Conservation (phyloP, 1,140 invertebrate species). For the Pissodes strobi region DNA sequence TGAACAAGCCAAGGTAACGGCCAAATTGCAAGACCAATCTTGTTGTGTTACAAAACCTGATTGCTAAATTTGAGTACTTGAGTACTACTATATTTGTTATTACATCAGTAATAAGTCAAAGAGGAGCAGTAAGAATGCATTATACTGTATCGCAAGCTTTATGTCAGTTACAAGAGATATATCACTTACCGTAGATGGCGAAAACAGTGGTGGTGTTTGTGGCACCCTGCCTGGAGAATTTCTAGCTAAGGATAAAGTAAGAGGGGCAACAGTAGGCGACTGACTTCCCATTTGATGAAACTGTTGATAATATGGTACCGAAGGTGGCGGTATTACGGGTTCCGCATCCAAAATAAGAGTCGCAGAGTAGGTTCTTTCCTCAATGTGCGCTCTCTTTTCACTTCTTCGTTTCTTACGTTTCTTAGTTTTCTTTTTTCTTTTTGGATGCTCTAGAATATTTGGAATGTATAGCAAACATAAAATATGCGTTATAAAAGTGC, state of each 20-base stretch:
- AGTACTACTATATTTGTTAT: too few species aligned
- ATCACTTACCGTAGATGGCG: not conserved
- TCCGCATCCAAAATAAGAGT: conserved; percentile 10
- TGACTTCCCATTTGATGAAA: conserved; percentile 31
- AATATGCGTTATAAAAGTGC: too few species aligned
- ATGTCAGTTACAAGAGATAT: too few species aligned
- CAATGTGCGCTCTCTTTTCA: conserved; percentile 31
- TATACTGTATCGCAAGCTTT: too few species aligned
- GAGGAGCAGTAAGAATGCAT: too few species aligned
- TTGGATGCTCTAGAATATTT: conserved; percentile 45
- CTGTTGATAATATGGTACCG: conserved; percentile 38
- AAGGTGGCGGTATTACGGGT: conserved; percentile 7
- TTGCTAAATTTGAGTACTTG: too few species aligned
- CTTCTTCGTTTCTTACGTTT: conserved; percentile 61
- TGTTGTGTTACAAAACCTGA: too few species aligned
- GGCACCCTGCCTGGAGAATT: conserved; percentile 54
- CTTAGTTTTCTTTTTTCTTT: conserved; percentile 63
- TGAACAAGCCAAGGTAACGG: too few species aligned
- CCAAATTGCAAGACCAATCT: too few species aligned
- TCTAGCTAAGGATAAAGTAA: conserved; percentile 58
- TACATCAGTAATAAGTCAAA: too few species aligned
- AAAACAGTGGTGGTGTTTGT: conserved; percentile 41
- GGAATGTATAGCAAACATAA: too few species aligned
- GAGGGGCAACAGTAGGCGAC: conserved; percentile 41
- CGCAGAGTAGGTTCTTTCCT: conserved; percentile 17